A percentile compares a stretch with the other conserved stretches of the same genome.
phyloP scores from a whole-genome alignment of 1,140 invertebrate genomes.

The Mactra quadrangularis region DNA sequence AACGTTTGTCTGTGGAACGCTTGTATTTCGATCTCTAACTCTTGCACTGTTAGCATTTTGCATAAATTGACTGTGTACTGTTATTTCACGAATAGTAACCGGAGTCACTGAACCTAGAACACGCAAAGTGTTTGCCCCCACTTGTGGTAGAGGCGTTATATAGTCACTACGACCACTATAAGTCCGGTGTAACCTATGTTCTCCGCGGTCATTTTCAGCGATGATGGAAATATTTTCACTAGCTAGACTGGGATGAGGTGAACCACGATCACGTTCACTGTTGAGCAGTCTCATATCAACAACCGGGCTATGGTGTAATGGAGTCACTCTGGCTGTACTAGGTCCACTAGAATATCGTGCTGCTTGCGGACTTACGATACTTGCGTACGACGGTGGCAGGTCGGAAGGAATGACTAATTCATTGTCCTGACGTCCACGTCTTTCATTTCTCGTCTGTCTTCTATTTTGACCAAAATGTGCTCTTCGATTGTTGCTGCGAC shows the following conservation, averaged over 20 bases:
- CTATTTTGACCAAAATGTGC: not conserved
- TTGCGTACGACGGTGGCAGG: conserved; percentile 1
- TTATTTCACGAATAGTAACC: conserved; percentile 18
- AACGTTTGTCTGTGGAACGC: not conserved
- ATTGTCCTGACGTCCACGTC: not conserved
- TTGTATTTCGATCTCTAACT: not conserved
- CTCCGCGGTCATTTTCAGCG: not conserved
- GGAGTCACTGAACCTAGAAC: not conserved
- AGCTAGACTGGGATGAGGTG: conserved; percentile 27
- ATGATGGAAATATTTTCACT: not conserved
- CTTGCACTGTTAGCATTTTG: not conserved
- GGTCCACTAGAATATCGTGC: not conserved
- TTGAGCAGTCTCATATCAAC: not conserved
- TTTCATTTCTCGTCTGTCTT: not conserved
- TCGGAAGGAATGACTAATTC: not conserved
- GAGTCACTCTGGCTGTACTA: not conserved
- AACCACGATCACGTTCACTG: not conserved
- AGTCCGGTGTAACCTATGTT: conserved; percentile 8
- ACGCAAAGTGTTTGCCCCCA: not conserved
- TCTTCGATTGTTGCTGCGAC: not conserved
- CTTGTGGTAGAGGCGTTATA: not conserved
- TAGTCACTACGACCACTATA: not conserved
- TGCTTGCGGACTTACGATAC: not conserved
- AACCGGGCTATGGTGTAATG: not conserved
- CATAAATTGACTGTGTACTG: conserved; percentile 9